A percentile compares a stretch with the other conserved stretches of the same genome.
phyloP scores from a whole-genome alignment of 1,140 invertebrate genomes.

The Chionoecetes opilio region DNA sequence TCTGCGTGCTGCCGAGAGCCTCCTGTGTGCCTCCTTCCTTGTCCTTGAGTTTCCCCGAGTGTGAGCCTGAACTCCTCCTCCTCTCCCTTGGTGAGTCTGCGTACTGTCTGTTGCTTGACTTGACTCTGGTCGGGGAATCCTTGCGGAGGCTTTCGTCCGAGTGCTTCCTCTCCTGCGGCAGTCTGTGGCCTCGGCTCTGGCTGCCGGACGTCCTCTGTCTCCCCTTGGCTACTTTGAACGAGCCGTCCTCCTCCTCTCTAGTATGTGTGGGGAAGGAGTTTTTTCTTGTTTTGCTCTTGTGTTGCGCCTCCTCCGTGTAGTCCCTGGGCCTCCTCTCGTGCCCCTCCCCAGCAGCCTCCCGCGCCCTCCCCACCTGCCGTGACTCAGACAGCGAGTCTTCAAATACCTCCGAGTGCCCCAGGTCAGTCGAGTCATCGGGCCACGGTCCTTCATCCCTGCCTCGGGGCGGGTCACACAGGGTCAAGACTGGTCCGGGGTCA shows the following conservation, averaged over 20 bases:
- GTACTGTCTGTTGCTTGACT: constrained; percentile 36
- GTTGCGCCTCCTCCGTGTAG: neutral
- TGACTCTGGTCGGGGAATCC: constrained; percentile 61
- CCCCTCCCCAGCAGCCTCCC: neutral
- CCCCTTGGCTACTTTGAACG: neutral
- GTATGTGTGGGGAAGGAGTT: constrained; percentile 41
- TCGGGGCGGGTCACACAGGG: constrained; percentile 11
- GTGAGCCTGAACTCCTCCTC: constrained; percentile 51
- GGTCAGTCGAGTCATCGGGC: constrained; percentile 79
- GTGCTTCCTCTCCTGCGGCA: constrained; percentile 67
- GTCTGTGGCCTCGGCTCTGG: constrained; percentile 38
- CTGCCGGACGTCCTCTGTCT: constrained; percentile 22
- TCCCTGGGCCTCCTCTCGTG: constrained; percentile 35
- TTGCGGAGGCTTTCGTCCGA: constrained; percentile 60
- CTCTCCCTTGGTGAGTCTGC: constrained; percentile 60
- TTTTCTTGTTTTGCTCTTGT: constrained; percentile 48
- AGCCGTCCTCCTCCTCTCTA: constrained; percentile 54
- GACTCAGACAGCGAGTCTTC: constrained; percentile 80
- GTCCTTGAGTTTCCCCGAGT: constrained; percentile 49
- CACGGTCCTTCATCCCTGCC: constrained; percentile 68
- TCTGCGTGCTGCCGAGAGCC: constrained; percentile 25
- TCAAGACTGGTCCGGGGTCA: neutral
- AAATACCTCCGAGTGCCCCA: constrained; percentile 80
- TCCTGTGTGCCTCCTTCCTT: constrained; percentile 35
- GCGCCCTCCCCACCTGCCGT: constrained; percentile 67